These are phyloP conservation scores for Asteroscopus sphinx DNA, from an alignment of 2,888 invertebrate genomes.

Conservation along the genomic window DNA sequence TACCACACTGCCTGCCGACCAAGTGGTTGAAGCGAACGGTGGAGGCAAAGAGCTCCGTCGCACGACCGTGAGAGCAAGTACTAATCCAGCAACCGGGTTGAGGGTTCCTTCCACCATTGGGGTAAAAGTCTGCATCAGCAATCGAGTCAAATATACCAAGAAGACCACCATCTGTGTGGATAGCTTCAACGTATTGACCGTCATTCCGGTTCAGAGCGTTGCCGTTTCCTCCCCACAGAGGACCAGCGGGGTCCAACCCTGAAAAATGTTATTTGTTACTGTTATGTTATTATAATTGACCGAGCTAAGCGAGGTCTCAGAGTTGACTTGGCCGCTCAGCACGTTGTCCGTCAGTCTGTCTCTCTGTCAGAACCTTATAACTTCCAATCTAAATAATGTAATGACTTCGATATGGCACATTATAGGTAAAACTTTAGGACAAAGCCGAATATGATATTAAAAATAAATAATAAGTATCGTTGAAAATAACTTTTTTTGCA, in stretches of 20 bases:
- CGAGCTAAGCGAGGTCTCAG: too few species aligned
- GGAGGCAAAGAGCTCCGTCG: slow-evolving; percentile 69
- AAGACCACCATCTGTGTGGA: slow-evolving; percentile 73
- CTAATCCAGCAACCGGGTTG: slow-evolving; percentile 75
- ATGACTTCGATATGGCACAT: too few species aligned
- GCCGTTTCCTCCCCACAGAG: slow-evolving; percentile 63
- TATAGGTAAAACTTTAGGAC: too few species aligned
- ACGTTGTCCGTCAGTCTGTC: too few species aligned
- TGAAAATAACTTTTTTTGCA: too few species aligned
- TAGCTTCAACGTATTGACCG: slow-evolving; percentile 73
- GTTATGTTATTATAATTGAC: too few species aligned
- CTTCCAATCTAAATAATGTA: too few species aligned
- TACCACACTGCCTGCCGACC: slow-evolving; percentile 64
- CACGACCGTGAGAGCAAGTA: slow-evolving; percentile 74
- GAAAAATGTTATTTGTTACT: too few species aligned
- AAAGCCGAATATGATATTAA: too few species aligned
- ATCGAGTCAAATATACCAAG: slow-evolving; percentile 70
- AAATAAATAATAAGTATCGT: too few species aligned
- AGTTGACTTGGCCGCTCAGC: too few species aligned
- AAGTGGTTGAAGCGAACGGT: slow-evolving; percentile 70
- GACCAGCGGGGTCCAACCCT: slow-evolving; percentile 78
- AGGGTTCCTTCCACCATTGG: slow-evolving; percentile 72
- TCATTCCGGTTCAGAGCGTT: slow-evolving; percentile 62
- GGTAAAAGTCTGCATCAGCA: slow-evolving; percentile 73
- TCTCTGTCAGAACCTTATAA: too few species aligned